A percentile compares a stretch with the other conserved stretches of the same genome.
phyloP scores from a whole-genome alignment of 1,140 invertebrate genomes.

The Stenopsyche tienmushanensis region DNA sequence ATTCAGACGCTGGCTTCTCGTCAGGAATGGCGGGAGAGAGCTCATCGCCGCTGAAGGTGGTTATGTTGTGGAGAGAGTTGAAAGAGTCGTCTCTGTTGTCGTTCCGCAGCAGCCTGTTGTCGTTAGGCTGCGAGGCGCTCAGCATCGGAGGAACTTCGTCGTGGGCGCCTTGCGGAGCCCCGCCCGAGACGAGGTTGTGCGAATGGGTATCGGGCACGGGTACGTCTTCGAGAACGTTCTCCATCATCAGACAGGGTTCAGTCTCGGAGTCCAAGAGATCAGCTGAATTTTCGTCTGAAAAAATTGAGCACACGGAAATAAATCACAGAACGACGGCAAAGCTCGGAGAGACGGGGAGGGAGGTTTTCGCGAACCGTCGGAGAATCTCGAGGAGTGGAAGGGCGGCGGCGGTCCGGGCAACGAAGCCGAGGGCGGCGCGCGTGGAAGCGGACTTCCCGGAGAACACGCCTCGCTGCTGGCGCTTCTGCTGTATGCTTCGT shows the following conservation, averaged over 20 bases:
- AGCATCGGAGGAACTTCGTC: slow-evolving; percentile 9
- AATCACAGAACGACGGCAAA: neutral
- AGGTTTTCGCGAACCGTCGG: slow-evolving; percentile 35
- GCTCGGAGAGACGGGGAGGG: neutral
- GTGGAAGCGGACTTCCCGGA: slow-evolving; percentile 49
- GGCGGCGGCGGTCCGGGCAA: slow-evolving; percentile 4
- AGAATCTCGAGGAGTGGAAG: slow-evolving; percentile 23
- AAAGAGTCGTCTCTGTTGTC: slow-evolving; percentile 43
- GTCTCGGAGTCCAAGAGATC: slow-evolving; percentile 76
- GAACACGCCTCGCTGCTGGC: slow-evolving; percentile 57
- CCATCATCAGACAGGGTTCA: slow-evolving; percentile 77
- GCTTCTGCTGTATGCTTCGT: slow-evolving; percentile 58
- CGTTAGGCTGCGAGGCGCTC: slow-evolving; percentile 8
- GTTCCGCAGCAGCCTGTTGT: slow-evolving; percentile 47
- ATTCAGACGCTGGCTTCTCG: slow-evolving; percentile 43
- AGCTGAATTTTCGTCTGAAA: slow-evolving; percentile 61
- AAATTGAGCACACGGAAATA: no score
- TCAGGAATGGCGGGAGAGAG: slow-evolving; percentile 47
- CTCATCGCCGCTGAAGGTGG: slow-evolving; percentile 51
- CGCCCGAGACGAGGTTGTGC: slow-evolving; percentile 68
- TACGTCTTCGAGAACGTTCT: slow-evolving; percentile 69
- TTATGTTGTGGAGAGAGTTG: slow-evolving; percentile 38
- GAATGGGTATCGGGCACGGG: slow-evolving; percentile 64
- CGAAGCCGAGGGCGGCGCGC: neutral
- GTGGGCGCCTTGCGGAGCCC: slow-evolving; percentile 39